Base-by-base conservation (phyloP, 2,888 invertebrate species). In the Mythimna pallens region DNA sequence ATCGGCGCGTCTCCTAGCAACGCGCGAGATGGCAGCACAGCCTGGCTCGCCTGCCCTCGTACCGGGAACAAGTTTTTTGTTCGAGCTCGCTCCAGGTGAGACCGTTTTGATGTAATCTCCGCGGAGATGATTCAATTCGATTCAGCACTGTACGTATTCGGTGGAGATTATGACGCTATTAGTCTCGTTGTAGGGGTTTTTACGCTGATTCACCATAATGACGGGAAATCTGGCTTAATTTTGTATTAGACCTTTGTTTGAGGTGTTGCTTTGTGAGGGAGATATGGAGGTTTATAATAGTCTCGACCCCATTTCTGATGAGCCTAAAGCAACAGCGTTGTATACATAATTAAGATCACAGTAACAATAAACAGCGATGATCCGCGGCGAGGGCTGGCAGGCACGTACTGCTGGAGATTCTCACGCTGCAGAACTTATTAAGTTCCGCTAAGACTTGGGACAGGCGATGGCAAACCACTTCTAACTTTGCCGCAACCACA, bases 1-100 rank as follows among this genome's bases (percentile, higher is more conserved):
- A 96, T 96, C 96, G 92, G 89, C 79, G 91, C 93, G 96, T 96
- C 91, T 93, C 96, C 94, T 94, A 95, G 96, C 96, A 95, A 96
- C 96, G 94, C 91, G 92, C 88, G 95, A 94, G 95, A 95, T 94
- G 95, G 94, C 95, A 93, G 93, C 93, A 92, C 92, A 89, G 92
- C 92, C 92, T 89, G 90, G 92, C 50, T 52, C 50, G 50, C 50
- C 50, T 52, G 50, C 50, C 90, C 93, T 92, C 92, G 90, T 91
- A 90, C 92, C 89, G 92, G 90, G 89, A 89, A 86, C 88, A 89
- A 89, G 92, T 91, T 95, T 95, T 95, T 95, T 95, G 94, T 95
- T 93, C 92, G 88, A 92, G 89, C 91, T 88, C 91, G 87, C 90
- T 91, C 89, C 93, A 95, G 94, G 96, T 95, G 94, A 93, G 92